Evolutionary conservation across 2,888 invertebrate genomes (phyloP).

Genomic region (Caenorhabditis sp.): DNA sequence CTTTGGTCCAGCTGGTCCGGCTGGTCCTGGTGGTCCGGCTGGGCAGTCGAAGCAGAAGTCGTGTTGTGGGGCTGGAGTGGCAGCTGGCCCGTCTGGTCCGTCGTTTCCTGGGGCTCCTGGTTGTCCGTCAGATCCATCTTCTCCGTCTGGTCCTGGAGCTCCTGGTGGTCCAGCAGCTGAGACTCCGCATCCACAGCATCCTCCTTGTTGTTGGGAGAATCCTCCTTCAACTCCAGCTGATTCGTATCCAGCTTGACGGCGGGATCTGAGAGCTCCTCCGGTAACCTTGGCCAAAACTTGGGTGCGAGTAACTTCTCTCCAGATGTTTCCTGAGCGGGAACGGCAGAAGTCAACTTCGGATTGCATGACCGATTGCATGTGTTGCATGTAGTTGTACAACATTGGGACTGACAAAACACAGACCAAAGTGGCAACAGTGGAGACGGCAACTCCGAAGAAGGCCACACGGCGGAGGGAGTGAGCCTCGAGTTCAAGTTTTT

Average conservation of each 20-base stretch:
- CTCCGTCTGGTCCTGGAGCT: slow-evolving; percentile 52
- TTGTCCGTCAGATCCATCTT: slow-evolving; percentile 55
- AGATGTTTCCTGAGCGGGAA: slow-evolving; percentile 58
- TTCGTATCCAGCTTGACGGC: slow-evolving; percentile 60
- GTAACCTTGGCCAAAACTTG: slow-evolving; percentile 59
- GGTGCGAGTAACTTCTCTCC: slow-evolving; percentile 59
- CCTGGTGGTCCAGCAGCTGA: slow-evolving; percentile 52
- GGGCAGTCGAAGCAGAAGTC: slow-evolving; percentile 59
- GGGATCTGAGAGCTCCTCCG: slow-evolving; percentile 48
- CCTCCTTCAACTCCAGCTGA: slow-evolving; percentile 46
- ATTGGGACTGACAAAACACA: slow-evolving; percentile 58
- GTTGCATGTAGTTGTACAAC: slow-evolving; percentile 66
- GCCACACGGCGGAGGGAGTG: slow-evolving; percentile 53
- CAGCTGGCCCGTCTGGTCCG: slow-evolving; percentile 59
- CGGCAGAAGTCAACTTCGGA: slow-evolving; percentile 57
- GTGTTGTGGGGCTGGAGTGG: slow-evolving; percentile 52
- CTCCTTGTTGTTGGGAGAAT: slow-evolving; percentile 38
- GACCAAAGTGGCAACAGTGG: slow-evolving; percentile 54
- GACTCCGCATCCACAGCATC: slow-evolving; percentile 55
- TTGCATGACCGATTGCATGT: slow-evolving; percentile 59
- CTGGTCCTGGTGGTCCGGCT: slow-evolving; percentile 50
- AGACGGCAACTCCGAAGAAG: slow-evolving; percentile 56
- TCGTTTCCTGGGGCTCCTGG: slow-evolving; percentile 59
- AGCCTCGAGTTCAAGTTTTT: slow-evolving; percentile 52
- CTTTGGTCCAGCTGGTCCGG: slow-evolving; percentile 57